Percentiles rank a stretch among this genome's conserved stretches.
phyloP scores from a whole-genome alignment of 2,797 vertebrate species.

The Acestrorhynchus altus region DNA sequence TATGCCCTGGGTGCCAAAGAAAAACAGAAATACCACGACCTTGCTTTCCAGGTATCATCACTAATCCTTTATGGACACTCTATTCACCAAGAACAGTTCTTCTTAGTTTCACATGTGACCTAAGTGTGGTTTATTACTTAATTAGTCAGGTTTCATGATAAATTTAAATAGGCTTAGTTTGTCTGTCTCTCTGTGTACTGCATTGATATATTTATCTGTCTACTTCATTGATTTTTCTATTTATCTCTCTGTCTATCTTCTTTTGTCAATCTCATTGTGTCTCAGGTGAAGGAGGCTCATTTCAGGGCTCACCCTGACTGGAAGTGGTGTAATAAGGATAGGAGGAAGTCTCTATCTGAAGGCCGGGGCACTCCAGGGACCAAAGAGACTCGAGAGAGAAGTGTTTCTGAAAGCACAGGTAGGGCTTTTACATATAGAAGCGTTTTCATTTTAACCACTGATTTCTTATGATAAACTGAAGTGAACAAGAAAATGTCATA shows the following conservation, averaged over 20 bases:
- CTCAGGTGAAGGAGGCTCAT: conserved; percentile 92
- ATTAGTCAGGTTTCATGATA: no score
- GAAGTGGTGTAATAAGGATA: conserved; percentile 97
- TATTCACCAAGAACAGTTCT: no score
- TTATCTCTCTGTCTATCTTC: background rate
- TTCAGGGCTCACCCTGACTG: conserved; percentile 93
- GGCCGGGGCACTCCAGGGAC: conserved; percentile 78
- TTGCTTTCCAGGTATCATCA: conserved; percentile 88
- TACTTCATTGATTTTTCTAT: background rate
- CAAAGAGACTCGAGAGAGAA: conserved; percentile 86
- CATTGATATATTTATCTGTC: no score
- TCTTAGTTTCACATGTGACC: no score
- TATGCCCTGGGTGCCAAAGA: conserved; percentile 90
- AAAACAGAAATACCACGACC: conserved; percentile 94
- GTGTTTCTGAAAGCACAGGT: conserved; percentile 89
- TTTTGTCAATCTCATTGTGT: background rate
- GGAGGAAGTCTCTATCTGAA: conserved; percentile 89
- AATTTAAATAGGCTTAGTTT: no score
- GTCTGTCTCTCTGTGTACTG: no score
- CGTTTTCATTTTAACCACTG: background rate
- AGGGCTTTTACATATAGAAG: background rate
- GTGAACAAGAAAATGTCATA: background rate
- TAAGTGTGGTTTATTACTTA: no score
- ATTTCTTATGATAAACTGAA: no score
- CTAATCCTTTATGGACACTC: background rate